A percentile compares a stretch with the other conserved stretches of the same genome.
Evolutionary conservation across 1,140 invertebrate species (phyloP).

Genomic region (Saccostrea glomerata): DNA sequence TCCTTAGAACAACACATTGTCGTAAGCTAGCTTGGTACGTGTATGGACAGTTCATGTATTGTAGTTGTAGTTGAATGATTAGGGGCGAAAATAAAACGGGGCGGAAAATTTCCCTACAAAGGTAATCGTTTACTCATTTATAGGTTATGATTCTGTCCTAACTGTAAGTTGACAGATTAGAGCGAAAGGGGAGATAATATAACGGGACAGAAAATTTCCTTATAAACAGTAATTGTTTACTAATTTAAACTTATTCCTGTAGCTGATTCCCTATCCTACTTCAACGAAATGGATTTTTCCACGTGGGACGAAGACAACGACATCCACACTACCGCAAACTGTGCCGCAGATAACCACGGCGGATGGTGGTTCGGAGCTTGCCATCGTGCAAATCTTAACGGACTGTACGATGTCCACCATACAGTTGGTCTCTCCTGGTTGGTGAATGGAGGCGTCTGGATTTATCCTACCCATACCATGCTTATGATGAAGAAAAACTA

Average conservation of each 20-base stretch:
- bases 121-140: too few species aligned
- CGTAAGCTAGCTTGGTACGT: too few species aligned
- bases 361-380: background rate
- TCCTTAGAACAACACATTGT: too few species aligned
- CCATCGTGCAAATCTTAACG: background rate
- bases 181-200: too few species aligned
- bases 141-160: too few species aligned
- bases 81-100: too few species aligned
- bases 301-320: background rate
- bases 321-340: background rate
- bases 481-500: background rate
- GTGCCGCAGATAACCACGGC: background rate
- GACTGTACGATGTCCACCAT: background rate
- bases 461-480: background rate
- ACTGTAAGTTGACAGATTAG: too few species aligned
- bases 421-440: background rate
- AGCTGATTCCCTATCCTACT: background rate
- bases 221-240: background rate
- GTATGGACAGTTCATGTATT: too few species aligned
- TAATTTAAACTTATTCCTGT: background rate
- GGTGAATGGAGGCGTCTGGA: background rate
- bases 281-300: background rate
- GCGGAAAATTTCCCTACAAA: too few species aligned
- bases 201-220: too few species aligned
- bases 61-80: too few species aligned